These are phyloP conservation scores for Gallinago jamesoni DNA, from an alignment of 2,113 vertebrate species.

Conservation along the genomic window DNA sequence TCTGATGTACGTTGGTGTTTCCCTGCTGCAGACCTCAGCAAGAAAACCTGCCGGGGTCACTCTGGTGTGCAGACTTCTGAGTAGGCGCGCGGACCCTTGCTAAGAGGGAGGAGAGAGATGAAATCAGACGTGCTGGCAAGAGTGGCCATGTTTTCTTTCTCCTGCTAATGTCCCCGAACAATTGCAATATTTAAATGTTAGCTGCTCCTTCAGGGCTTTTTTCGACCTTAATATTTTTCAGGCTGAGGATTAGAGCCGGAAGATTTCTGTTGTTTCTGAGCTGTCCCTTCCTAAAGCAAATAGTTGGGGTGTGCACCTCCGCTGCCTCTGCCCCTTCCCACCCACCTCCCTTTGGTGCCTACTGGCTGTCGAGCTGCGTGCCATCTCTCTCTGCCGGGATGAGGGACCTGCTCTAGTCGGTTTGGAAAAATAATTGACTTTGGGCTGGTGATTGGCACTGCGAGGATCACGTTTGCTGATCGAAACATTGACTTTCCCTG, in stretches of 20 bases:
- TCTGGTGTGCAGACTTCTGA: background rate
- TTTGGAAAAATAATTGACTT: background rate
- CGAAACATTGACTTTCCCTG: background rate
- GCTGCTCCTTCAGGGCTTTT: background rate
- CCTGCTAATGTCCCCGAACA: background rate
- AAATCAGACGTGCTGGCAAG: background rate
- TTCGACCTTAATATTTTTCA: background rate
- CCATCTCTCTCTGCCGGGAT: background rate
- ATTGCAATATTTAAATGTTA: background rate
- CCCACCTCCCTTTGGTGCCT: background rate
- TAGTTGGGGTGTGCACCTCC: background rate
- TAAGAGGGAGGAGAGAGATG: background rate
- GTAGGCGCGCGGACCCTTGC: background rate
- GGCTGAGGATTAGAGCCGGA: background rate
- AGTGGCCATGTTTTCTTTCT: background rate
- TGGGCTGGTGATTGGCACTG: background rate
- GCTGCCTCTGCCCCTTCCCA: background rate
- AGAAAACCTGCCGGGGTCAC: background rate
- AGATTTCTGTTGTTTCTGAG: conserved; percentile 21
- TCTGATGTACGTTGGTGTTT: background rate
- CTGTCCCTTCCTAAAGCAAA: background rate
- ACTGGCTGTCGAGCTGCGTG: background rate
- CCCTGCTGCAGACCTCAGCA: background rate
- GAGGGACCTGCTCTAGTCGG: background rate
- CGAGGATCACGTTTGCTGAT: background rate